phyloP scores from a whole-genome alignment of 1,140 invertebrate genomes.

The Contarinia nasturtii region DNA sequence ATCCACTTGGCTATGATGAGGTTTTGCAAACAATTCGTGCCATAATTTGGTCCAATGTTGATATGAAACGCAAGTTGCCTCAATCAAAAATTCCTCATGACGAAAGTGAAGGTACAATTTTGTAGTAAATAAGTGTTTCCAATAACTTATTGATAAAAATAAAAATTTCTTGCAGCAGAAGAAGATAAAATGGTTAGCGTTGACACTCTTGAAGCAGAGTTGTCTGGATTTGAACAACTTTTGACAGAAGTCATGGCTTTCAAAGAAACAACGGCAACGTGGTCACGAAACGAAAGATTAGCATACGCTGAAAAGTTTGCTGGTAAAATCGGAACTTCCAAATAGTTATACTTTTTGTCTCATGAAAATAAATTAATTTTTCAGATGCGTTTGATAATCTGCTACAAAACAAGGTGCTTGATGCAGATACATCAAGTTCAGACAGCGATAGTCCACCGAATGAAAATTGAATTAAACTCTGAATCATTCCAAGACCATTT shows the following conservation, averaged over 20 bases:
- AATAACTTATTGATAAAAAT: neutral
- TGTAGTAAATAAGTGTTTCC: neutral
- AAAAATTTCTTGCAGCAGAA: neutral
- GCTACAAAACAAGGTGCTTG: neutral
- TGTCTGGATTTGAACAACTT: conserved; percentile 2
- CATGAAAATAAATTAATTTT: no score
- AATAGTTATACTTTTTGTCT: no score
- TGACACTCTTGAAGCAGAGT: conserved; percentile 1
- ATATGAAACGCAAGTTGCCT: neutral
- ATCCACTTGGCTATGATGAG: conserved; percentile 4
- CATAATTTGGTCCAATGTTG: conserved; percentile 4
- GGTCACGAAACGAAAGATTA: conserved; percentile 3
- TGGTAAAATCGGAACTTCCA: neutral
- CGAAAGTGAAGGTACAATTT: neutral
- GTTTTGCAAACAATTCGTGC: neutral
- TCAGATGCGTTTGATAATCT: neutral
- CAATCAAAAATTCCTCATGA: neutral
- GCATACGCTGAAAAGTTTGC: conserved; percentile 3
- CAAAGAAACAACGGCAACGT: neutral
- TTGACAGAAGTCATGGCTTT: conserved; percentile 3
- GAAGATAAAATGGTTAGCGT: neutral
- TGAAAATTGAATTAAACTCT: no score
- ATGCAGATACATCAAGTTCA: neutral
- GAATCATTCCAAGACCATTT: no score
- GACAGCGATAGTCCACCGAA: no score